Base-by-base conservation (phyloP, 2,888 invertebrate species). In the Xiphydria camelus region DNA sequence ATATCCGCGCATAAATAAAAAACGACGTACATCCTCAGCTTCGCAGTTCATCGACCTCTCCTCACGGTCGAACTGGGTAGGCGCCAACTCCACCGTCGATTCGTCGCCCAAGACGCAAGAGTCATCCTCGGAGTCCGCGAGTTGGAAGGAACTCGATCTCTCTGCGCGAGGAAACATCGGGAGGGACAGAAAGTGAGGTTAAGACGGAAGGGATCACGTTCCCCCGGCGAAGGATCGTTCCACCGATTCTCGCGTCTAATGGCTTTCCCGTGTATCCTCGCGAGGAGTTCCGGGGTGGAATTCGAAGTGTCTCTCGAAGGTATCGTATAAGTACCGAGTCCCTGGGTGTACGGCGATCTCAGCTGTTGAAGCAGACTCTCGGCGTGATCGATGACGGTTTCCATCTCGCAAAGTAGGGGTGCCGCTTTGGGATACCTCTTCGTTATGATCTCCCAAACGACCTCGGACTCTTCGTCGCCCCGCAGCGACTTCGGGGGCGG, bases 391-490 rank as follows among this genome's bases (percentile, higher is more conserved):
- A 68, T 64, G 14, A 61, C 61, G 6, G 53, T 46, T 32, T 68
- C 68, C 63, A 68, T 61, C 21, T 68, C 66, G 36, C 57, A 59
- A 3, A 68, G 51, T 10, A 70, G 51, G 4, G 67, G 62, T 15
- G 70, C 68, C 29, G 64, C 62, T 5, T 61, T 64, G 12, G 68
- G 68, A 45, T 68, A 69, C 53, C 68, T 51, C 18, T 57, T 53
- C 5, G 48, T 51, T 40, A 68, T 66, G 45, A 60, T 59, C n/a
- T 57, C 45, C 68, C 68, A 68, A 7, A 63, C 48, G 18, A 25
- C 33, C 4, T 41, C 40, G 22, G 40, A 32, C 23, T 45, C 45
- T 22, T 45, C 40, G 22, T 45, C 45, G 15, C 34, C 45, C 19
- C 19, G 40, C 2, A 45, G 25, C 2, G 26, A 40, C 19, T 34